Evolutionary conservation across 2,113 vertebrate species (phyloP).

Genomic region (Myotis davidii): DNA sequence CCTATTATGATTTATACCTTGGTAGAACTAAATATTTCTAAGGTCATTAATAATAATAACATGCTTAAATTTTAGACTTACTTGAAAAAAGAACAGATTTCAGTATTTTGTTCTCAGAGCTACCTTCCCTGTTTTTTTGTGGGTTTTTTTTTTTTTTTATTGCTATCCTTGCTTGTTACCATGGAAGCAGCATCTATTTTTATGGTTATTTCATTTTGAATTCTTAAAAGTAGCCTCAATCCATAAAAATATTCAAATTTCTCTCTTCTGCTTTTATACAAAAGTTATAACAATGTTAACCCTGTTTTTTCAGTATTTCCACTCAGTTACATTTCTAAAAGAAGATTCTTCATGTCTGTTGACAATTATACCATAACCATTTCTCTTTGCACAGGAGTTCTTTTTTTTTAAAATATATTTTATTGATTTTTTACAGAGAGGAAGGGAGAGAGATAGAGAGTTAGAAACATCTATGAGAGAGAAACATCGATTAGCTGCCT

Average conservation of each 20-base stretch:
- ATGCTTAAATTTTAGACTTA: not conserved
- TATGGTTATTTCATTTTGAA: constrained; percentile 7
- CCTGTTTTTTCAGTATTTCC: not conserved
- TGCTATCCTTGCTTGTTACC: constrained; percentile 20
- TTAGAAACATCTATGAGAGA: too few relatives aligned
- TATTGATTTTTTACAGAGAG: too few relatives aligned
- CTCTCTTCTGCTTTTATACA: not conserved
- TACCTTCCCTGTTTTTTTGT: not conserved
- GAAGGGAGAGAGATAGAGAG: too few relatives aligned
- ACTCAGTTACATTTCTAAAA: not conserved
- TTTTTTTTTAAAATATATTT: too few relatives aligned
- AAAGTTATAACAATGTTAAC: not conserved
- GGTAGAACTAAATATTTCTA: not conserved
- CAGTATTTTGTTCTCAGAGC: not conserved
- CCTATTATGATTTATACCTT: not conserved
- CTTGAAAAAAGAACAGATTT: not conserved
- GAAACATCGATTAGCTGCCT: too few relatives aligned
- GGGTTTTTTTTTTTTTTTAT: not conserved
- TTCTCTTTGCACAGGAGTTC: not conserved
- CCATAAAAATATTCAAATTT: constrained; percentile 20
- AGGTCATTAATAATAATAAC: not conserved
- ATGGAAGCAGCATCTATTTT: constrained; percentile 50
- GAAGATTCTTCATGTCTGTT: not conserved
- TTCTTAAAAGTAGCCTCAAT: constrained; percentile 19
- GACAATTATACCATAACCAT: not conserved